Evolutionary conservation across 2,113 vertebrate species (phyloP), one percentile per base, ranked within the genome.

Genomic region (Paramormyrops kingsleyae): DNA sequence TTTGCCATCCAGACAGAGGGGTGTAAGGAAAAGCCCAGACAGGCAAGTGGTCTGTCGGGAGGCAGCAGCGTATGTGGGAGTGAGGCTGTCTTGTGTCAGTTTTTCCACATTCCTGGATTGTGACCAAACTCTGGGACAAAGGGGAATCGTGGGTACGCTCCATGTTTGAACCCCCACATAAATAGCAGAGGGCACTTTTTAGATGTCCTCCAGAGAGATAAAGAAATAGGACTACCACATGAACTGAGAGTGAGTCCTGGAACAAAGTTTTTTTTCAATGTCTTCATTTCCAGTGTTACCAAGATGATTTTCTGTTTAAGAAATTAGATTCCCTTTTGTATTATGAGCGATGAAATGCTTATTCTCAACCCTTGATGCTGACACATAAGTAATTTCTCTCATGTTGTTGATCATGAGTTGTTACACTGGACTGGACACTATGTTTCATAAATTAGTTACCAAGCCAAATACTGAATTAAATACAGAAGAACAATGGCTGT

Each of bases 41-140:
- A n/a, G 84, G 62, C 21, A 83, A 87, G 89, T 53, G 84, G 59
- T 77, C 89, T 90, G 62, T 35, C 35, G 47, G 85, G 89, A 87
- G 85, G 10, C 84, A 24, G 66, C 66, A 90, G 83, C 24, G 56
- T 44, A 27, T 88, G 90, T 90, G 87, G 87, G 87, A 88, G 86
- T 62, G 47, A 56, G 85, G 52, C 70, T 90, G 87, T 39, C 87
- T 56, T 83, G 44, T 84, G 53, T 90, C 90, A 90, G 42, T 74
- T 90, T 90, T 90, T 90, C 87, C 88, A 89, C 88, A 70, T 70
- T 89, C 87, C 87, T 90, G 90, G 87, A 84, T 44, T 35, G 10
- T 86, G 77, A 90, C 88, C 90, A 90, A 85, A 50, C 87, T 90
- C 52, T 12, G 50, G 62, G 39, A 89, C 42, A 44, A 89, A 27